phyloP scores from a whole-genome alignment of 2,888 invertebrate species.

The Nezara viridula region DNA sequence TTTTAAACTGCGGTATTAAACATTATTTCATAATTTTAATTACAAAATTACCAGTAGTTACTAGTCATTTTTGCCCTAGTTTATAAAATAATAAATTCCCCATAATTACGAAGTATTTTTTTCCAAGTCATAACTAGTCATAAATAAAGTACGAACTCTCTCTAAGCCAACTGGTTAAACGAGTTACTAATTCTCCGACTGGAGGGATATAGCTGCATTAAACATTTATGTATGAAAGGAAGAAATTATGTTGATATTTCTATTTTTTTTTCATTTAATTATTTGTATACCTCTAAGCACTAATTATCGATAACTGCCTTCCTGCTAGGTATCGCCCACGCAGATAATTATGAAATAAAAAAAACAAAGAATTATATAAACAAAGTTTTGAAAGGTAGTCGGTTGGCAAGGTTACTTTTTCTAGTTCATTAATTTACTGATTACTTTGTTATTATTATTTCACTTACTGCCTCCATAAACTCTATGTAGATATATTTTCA shows the following conservation, averaged over 20 bases:
- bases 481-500: too few relatives aligned
- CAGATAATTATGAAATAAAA: background rate
- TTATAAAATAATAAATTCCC: background rate
- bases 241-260: background rate
- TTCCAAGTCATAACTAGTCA: background rate
- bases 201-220: background rate
- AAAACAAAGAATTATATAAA: background rate
- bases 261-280: background rate
- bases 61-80: background rate
- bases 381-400: background rate
- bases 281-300: background rate
- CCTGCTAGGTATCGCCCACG: background rate
- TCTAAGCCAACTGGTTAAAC: background rate
- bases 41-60: background rate
- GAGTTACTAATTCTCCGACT: background rate
- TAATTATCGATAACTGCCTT: background rate
- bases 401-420: background rate
- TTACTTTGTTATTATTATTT: too few relatives aligned
- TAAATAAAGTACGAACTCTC: background rate
- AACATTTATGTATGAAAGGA: background rate
- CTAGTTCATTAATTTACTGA: too few relatives aligned
- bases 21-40: background rate
- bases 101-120: background rate
- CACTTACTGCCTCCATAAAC: too few relatives aligned
- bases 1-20: background rate